These are phyloP conservation scores for Charina bottae DNA, from an alignment of 2,113 vertebrate species.

Conservation along the genomic window DNA sequence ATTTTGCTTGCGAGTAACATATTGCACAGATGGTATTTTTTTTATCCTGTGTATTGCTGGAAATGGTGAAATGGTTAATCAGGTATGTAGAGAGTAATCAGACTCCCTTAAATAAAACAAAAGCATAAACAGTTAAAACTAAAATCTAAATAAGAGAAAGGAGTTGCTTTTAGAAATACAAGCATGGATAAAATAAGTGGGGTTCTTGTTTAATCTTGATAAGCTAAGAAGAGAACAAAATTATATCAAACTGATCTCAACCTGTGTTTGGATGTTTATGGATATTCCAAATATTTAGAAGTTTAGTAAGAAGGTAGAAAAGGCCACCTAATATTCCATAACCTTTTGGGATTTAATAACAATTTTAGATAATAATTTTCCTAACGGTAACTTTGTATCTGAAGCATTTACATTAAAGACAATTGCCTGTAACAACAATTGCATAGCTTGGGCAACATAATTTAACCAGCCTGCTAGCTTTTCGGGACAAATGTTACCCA, in stretches of 20 bases:
- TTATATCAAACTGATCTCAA: neutral
- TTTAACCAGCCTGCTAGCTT: constrained; percentile 64
- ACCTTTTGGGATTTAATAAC: constrained; percentile 40
- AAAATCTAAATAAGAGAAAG: neutral
- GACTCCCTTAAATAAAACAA: constrained; percentile 17
- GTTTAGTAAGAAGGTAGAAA: constrained; percentile 14
- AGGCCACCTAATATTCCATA: constrained; percentile 12
- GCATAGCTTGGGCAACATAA: constrained; percentile 47
- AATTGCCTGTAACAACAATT: constrained; percentile 57
- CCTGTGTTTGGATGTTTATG: neutral
- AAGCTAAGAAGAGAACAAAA: neutral
- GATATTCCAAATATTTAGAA: neutral
- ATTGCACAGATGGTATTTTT: constrained; percentile 37
- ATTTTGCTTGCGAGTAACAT: constrained; percentile 63
- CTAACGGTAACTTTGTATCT: constrained; percentile 37
- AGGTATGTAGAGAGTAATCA: constrained; percentile 37
- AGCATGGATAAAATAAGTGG: neutral
- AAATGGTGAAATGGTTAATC: constrained; percentile 35
- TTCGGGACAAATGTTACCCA: constrained; percentile 55
- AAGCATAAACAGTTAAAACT: constrained; percentile 20
- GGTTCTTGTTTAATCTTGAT: neutral
- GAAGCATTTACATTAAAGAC: constrained; percentile 56
- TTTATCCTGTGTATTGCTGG: constrained; percentile 34
- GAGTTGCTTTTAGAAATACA: constrained; percentile 7
- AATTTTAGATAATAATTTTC: constrained; percentile 40